Evolutionary conservation across 2,113 vertebrate species (phyloP).

Genomic region (Melanerpes aurifrons): DNA sequence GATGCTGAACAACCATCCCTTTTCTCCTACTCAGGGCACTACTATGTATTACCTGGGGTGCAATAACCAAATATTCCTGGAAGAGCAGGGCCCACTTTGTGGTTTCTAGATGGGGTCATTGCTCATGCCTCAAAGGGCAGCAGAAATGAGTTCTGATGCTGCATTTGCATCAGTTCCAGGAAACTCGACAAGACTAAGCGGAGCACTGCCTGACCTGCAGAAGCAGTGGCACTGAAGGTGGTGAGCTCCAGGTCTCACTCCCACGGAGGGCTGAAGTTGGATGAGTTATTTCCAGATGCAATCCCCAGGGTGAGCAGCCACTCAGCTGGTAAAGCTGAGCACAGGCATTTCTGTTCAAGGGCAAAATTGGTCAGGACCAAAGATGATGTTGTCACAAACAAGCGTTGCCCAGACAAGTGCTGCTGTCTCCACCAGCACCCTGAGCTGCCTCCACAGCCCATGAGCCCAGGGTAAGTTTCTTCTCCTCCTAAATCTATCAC

Average conservation of each 20-base stretch:
- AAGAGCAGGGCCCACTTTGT: accelerated
- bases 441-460: not conserved
- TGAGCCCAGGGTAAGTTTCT: accelerated
- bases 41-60: not conserved
- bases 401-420: not conserved
- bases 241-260: not conserved
- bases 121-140: not conserved
- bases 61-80: not conserved
- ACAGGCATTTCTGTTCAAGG: accelerated
- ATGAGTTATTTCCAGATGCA: not conserved
- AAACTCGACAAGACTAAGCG: not conserved
- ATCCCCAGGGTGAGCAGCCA: not conserved
- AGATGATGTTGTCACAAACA: accelerated
- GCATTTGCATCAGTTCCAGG: not conserved
- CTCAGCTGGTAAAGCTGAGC: not conserved
- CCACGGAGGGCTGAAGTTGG: not conserved
- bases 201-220: accelerated
- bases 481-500: not conserved
- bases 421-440: not conserved
- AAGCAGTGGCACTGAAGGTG: not conserved
- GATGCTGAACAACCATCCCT: not conserved
- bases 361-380: not conserved
- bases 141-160: not conserved
- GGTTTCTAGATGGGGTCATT: not conserved
- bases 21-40: not conserved